A percentile compares a stretch with the other conserved stretches of the same genome.
Conservation (phyloP, 1,140 invertebrate species). For the Heterodera schachtii region DNA sequence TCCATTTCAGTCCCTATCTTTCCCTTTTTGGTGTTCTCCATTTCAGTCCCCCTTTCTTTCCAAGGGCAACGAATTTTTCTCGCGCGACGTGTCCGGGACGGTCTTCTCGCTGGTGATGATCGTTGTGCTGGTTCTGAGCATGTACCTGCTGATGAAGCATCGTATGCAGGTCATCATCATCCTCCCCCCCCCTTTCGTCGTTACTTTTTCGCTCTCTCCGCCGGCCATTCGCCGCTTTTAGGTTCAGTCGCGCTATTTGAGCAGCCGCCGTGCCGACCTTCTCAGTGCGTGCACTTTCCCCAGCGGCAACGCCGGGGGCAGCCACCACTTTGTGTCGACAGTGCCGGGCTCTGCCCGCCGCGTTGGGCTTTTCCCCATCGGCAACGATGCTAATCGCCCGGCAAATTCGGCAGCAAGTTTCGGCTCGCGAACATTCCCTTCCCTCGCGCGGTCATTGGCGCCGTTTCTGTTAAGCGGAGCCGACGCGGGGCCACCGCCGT, state of each 20-base stretch:
- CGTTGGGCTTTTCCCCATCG: slow-evolving; percentile 42
- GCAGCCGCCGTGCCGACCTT: slow-evolving; percentile 46
- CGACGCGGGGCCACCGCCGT: slow-evolving; percentile 60
- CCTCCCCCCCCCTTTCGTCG: not conserved
- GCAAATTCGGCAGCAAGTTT: not conserved
- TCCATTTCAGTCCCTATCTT: too few relatives aligned
- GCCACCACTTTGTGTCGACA: slow-evolving; percentile 4
- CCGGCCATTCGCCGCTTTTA: slow-evolving; percentile 17
- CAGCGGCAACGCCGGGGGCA: not conserved
- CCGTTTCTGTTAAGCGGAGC: slow-evolving; percentile 11
- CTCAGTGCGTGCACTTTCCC: slow-evolving; percentile 54
- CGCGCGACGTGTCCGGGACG: slow-evolving; percentile 62
- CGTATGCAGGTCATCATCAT: slow-evolving; percentile 60
- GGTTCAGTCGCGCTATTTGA: slow-evolving; percentile 50
- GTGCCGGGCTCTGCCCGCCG: slow-evolving; percentile 43
- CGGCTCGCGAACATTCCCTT: not conserved
- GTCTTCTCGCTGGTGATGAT: slow-evolving; percentile 65
- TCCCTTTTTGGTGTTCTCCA: too few relatives aligned
- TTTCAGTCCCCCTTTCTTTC: too few relatives aligned
- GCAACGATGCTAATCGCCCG: not conserved
- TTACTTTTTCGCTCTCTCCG: not conserved
- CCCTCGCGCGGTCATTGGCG: slow-evolving; percentile 8
- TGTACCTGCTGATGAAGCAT: slow-evolving; percentile 65
- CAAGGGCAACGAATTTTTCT: slow-evolving; percentile 59
- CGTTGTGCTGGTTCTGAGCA: slow-evolving; percentile 57